phyloP scores from a whole-genome alignment of 30 jellyfish, hydroid and myxozoan species.

The Mastigias papua region DNA sequence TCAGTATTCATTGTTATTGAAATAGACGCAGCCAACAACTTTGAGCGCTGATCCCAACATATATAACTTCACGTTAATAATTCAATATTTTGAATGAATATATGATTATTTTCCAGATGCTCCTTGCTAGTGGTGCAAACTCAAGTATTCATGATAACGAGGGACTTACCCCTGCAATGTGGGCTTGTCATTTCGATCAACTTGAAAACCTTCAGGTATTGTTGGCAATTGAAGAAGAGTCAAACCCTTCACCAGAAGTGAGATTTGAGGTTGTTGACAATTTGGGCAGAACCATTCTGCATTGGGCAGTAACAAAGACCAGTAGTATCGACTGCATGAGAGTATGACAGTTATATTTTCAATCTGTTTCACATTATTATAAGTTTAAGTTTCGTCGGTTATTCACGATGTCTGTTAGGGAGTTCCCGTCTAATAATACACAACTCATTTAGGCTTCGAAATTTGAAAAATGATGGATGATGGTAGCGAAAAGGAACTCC shows the following conservation, averaged over 20 bases:
- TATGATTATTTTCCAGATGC: constrained; percentile 33
- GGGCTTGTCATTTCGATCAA: constrained; percentile 95
- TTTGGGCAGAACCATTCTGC: constrained; percentile 72
- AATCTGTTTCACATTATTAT: no score
- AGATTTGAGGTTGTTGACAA: constrained; percentile 60
- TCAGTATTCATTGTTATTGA: no score
- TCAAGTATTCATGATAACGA: constrained; percentile 72
- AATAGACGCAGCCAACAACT: no score
- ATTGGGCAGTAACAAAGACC: constrained; percentile 80
- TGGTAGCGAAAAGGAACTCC: no score
- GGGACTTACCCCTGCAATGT: constrained; percentile 91
- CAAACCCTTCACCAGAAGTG: constrained; percentile 74
- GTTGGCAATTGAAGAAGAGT: constrained; percentile 55
- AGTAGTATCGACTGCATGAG: constrained; percentile 64
- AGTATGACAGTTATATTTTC: constrained; percentile 30
- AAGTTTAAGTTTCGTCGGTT: no score
- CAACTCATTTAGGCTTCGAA: no score
- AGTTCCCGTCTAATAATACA: no score
- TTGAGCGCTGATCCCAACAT: no score
- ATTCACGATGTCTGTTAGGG: no score
- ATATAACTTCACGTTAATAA: no score
- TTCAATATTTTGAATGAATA: no score
- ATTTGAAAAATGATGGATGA: no score
- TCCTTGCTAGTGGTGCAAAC: constrained; percentile 82
- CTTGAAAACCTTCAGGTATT: constrained; percentile 77